Conservation (phyloP, 2,797 vertebrate species). For the Pristis pectinata region DNA sequence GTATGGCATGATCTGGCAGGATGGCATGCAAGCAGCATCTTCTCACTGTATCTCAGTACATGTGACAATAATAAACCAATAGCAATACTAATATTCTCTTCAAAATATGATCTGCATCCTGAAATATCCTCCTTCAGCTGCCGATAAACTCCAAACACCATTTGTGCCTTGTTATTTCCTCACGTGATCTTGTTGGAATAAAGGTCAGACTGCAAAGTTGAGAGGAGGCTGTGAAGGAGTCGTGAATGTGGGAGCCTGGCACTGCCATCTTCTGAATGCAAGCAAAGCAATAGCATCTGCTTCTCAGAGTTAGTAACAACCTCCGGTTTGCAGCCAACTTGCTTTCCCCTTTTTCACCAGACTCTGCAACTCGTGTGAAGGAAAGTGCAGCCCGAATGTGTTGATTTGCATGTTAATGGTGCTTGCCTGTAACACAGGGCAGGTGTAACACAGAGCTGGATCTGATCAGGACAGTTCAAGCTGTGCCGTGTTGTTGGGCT, state of each 20-base stretch:
- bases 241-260: constrained; percentile 7
- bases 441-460: constrained; percentile 27
- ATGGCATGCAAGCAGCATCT: no score
- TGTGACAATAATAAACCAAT: no score
- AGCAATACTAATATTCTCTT: neutral
- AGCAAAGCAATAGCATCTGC: constrained; percentile 7
- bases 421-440: constrained; percentile 5
- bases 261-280: neutral
- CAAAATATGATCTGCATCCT: neutral
- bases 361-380: constrained; percentile 11
- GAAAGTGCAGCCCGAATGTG: constrained; percentile 30
- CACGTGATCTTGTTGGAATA: constrained; percentile 18
- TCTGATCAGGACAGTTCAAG: constrained; percentile 5
- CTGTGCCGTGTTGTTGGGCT: neutral
- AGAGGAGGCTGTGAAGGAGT: constrained; percentile 28
- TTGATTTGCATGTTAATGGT: constrained; percentile 31
- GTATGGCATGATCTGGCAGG: no score
- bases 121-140: constrained; percentile 18
- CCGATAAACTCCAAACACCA: neutral
- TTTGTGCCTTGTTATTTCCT: constrained; percentile 9
- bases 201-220: constrained; percentile 29
- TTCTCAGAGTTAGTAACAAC: constrained; percentile 25
- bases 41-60: no score
- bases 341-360: constrained; percentile 20
- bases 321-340: constrained; percentile 31